A percentile compares a stretch with the other conserved stretches of the same genome.
Evolutionary conservation across 2,113 vertebrate species (phyloP).

Genomic region (Sus scrofa): DNA sequence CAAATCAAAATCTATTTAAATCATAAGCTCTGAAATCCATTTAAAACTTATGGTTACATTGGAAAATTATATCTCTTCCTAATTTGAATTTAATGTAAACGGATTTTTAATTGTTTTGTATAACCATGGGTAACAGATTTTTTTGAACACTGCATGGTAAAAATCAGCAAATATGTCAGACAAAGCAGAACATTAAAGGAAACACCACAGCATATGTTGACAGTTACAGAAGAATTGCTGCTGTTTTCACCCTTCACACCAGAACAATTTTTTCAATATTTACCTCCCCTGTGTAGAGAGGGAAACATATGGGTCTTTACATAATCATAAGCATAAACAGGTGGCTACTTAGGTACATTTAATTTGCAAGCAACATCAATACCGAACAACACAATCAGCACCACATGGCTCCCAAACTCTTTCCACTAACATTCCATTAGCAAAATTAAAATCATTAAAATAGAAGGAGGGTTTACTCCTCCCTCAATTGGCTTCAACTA

Average conservation of each 20-base stretch:
- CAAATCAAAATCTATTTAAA: conserved; percentile 75
- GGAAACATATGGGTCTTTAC: conserved; percentile 80
- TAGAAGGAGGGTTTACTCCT: conserved; percentile 54
- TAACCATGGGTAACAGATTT: conserved; percentile 67
- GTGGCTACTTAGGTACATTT: conserved; percentile 80
- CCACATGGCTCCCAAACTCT: conserved; percentile 70
- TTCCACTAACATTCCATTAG: conserved; percentile 71
- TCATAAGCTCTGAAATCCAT: conserved; percentile 66
- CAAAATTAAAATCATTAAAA: conserved; percentile 78
- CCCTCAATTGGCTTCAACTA: conserved; percentile 10
- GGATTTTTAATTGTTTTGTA: conserved; percentile 78
- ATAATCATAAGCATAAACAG: conserved; percentile 78
- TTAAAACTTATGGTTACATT: conserved; percentile 44
- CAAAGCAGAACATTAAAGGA: conserved; percentile 66
- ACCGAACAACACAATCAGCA: conserved; percentile 62
- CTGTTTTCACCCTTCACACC: conserved; percentile 75
- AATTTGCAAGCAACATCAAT: conserved; percentile 70
- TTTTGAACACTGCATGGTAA: conserved; percentile 58
- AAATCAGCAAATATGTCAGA: conserved; percentile 74
- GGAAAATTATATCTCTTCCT: conserved; percentile 72
- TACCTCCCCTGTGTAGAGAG: conserved; percentile 68
- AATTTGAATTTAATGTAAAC: conserved; percentile 75
- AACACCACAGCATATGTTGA: conserved; percentile 53
- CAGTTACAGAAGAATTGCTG: conserved; percentile 72
- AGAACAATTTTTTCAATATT: conserved; percentile 80